phyloP scores from a whole-genome alignment of 1,140 invertebrate genomes.

The Trissolcus basalis region DNA sequence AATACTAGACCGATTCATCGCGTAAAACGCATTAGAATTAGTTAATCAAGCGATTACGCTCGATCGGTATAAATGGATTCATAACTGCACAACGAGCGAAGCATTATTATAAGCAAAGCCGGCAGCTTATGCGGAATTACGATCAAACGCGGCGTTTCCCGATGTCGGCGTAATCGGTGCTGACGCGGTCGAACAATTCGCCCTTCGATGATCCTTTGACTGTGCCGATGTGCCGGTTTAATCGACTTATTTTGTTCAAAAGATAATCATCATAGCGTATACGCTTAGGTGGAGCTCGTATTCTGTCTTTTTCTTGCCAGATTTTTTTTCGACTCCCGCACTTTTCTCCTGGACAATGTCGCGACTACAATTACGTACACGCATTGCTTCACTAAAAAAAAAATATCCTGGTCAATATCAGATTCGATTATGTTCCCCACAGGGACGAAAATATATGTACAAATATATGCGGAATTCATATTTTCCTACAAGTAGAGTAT shows the following conservation, averaged over 20 bases:
- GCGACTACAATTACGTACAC: conserved; percentile 35
- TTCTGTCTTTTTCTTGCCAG: conserved; percentile 9
- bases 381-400: conserved; percentile 21
- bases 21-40: conserved; percentile 20
- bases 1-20: background rate
- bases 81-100: conserved; percentile 30
- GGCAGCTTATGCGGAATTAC: conserved; percentile 47
- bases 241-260: conserved; percentile 56
- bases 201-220: conserved; percentile 54
- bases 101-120: conserved; percentile 47
- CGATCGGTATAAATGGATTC: conserved; percentile 40
- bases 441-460: too few relatives aligned
- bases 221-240: conserved; percentile 47
- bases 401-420: too few relatives aligned
- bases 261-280: conserved; percentile 45
- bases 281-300: conserved; percentile 12
- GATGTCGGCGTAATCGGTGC: conserved; percentile 50
- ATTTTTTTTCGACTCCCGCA: background rate
- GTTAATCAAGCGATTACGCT: conserved; percentile 34
- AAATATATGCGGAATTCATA: too few relatives aligned
- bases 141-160: conserved; percentile 50
- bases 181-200: conserved; percentile 52
- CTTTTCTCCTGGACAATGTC: conserved; percentile 7
- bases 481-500: too few relatives aligned
- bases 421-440: background rate